Base-by-base conservation (phyloP, 2,797 vertebrate genomes). In the Rhynchotus rufescens region DNA sequence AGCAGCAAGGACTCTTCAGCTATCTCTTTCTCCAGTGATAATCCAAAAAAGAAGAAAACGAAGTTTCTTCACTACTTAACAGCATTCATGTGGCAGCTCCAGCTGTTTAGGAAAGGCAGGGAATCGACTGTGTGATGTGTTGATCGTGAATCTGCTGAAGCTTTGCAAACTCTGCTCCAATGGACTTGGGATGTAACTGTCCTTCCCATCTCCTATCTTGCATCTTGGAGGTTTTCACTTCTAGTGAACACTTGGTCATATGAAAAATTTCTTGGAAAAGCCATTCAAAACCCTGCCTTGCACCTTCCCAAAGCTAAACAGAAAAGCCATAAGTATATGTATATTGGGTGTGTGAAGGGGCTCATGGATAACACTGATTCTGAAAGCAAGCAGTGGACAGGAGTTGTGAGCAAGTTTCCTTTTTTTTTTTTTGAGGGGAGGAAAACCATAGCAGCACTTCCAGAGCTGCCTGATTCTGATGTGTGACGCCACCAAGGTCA, bases 41-140 rank as follows among this genome's bases (percentile, higher is more conserved):
- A 36, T 36, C 36, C 36, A 36, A 36, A 36, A 36, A 36, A 36
- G 36, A 36, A 36, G 36, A 10, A 36, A 36, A 36, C 9, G 36
- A 36, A 36, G 3, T 21, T 51, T 80, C 64, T 76, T 66, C 47
- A 9, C 54, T 76, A 26, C 34, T 44, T 1, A 40, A n/a, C n/a
- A n/a, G n/a, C n/a, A n/a, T n/a, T n/a, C n/a, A n/a, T n/a, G n/a
- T n/a, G n/a, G n/a, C n/a, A n/a, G n/a, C n/a, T n/a, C n/a, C n/a
- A n/a, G n/a, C n/a, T n/a, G n/a, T n/a, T n/a, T n/a, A 10, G 16
- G 69, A 45, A 51, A 51, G 54, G 11, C 38, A 64, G 57, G 36
- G 64, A 68, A 4, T 6, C 60, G 34, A 2, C 12, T 47, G 17
- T 14, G 0, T 4, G 23, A 14, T 4, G 23, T 47, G 32, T 42